Evolutionary conservation across 1,140 invertebrate species (phyloP).

Genomic region (Telenomus remus): DNA sequence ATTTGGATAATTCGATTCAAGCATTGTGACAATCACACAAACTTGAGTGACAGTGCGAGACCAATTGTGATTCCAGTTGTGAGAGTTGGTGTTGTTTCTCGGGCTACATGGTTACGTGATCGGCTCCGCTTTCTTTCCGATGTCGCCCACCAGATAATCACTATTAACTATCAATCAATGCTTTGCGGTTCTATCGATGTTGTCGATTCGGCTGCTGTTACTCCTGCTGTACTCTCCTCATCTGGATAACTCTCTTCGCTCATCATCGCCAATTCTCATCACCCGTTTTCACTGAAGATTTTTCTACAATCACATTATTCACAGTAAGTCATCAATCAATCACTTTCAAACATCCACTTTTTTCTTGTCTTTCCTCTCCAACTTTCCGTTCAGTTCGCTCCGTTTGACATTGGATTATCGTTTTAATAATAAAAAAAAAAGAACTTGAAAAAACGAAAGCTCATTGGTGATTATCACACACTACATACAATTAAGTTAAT

Average conservation of each 20-base stretch:
- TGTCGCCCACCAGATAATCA: constrained; percentile 19
- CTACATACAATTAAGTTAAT: constrained; percentile 73
- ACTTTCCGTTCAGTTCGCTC: too few relatives aligned
- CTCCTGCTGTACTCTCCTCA: constrained; percentile 2
- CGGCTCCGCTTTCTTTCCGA: constrained; percentile 1
- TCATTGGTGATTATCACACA: constrained; percentile 68
- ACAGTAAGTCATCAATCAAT: constrained; percentile 25
- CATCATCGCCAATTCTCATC: constrained; percentile 20
- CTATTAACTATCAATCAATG: constrained; percentile 71
- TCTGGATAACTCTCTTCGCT: neutral
- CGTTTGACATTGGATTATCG: too few relatives aligned
- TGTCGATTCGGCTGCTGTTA: constrained; percentile 65
- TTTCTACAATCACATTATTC: constrained; percentile 25
- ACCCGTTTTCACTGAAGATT: constrained; percentile 1
- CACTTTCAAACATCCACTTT: neutral
- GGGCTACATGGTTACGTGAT: constrained; percentile 11
- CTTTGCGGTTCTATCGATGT: constrained; percentile 66
- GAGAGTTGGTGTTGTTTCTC: neutral
- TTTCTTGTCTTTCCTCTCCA: too few relatives aligned
- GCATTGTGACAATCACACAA: constrained; percentile 26
- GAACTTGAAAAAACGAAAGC: constrained; percentile 37
- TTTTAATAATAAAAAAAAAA: too few relatives aligned
- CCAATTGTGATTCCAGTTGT: neutral
- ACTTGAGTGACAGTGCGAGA: constrained; percentile 11
- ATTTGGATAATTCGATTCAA: constrained; percentile 2